phyloP scores from a whole-genome alignment of 2,797 vertebrate species.

The Danio albolineatus region DNA sequence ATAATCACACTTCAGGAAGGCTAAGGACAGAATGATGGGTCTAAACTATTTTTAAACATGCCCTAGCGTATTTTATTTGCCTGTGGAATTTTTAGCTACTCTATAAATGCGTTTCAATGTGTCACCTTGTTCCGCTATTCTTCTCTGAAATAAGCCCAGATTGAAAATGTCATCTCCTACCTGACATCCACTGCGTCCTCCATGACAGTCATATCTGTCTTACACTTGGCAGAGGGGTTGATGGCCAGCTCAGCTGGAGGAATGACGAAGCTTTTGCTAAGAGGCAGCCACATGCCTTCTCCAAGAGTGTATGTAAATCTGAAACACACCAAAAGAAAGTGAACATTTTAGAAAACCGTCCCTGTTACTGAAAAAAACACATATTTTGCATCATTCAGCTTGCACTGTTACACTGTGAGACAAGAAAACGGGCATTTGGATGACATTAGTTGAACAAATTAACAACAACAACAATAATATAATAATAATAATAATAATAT shows the following conservation, averaged over 20 bases:
- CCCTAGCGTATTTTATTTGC: not conserved
- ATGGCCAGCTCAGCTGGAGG: constrained; percentile 96
- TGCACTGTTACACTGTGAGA: not conserved
- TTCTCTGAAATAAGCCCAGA: constrained; percentile 1
- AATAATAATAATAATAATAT: too few relatives aligned
- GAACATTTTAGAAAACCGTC: not conserved
- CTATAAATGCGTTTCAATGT: not conserved
- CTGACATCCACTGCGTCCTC: constrained; percentile 97
- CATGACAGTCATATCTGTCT: constrained; percentile 99
- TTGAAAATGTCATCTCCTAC: constrained; percentile 72
- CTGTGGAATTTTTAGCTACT: not conserved
- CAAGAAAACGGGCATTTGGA: constrained; percentile 17
- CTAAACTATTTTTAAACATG: not conserved
- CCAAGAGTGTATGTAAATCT: constrained; percentile 98
- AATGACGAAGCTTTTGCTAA: constrained; percentile 99
- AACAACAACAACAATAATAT: too few relatives aligned
- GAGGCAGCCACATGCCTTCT: constrained; percentile 97
- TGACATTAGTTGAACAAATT: not conserved
- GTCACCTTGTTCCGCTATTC: not conserved
- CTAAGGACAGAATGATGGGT: not conserved
- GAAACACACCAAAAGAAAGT: constrained; percentile 36
- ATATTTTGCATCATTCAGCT: constrained; percentile 1
- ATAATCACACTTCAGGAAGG: not conserved
- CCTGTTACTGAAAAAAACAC: not conserved
- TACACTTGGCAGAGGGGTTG: constrained; percentile 98